phyloP scores from a whole-genome alignment of 53 echinoderm and acorn worm genomes.

The Henricia sp. region DNA sequence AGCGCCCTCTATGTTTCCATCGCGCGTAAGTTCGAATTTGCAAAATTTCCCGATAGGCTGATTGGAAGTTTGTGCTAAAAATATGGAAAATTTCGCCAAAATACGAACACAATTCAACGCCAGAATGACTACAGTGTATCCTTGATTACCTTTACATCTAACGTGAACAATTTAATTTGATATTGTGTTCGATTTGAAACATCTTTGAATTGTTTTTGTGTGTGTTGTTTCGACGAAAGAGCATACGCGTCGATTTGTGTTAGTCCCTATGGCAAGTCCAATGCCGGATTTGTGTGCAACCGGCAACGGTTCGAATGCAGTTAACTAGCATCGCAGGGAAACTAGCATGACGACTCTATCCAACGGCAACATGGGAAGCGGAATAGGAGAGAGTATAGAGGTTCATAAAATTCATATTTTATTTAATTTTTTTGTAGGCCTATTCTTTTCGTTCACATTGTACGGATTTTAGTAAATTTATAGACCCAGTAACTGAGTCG shows the following conservation, averaged over 20 bases:
- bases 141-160: neutral
- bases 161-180: neutral
- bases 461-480: too few species aligned
- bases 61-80: neutral
- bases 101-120: neutral
- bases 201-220: slow-evolving; percentile 15
- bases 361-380: neutral
- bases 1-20: slow-evolving; percentile 55
- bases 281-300: neutral
- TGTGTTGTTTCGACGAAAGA: neutral
- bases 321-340: neutral
- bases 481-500: too few species aligned
- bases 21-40: slow-evolving; percentile 63
- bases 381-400: slow-evolving; percentile 54
- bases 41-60: neutral
- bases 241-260: neutral
- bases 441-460: neutral
- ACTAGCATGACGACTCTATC: slow-evolving; percentile 19
- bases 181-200: neutral
- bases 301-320: neutral
- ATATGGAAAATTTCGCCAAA: neutral
- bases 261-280: neutral
- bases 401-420: neutral
- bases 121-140: neutral
- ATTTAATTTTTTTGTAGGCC: neutral